phyloP scores from a whole-genome alignment of 2,113 vertebrate species.

The Dipodomys spectabilis region DNA sequence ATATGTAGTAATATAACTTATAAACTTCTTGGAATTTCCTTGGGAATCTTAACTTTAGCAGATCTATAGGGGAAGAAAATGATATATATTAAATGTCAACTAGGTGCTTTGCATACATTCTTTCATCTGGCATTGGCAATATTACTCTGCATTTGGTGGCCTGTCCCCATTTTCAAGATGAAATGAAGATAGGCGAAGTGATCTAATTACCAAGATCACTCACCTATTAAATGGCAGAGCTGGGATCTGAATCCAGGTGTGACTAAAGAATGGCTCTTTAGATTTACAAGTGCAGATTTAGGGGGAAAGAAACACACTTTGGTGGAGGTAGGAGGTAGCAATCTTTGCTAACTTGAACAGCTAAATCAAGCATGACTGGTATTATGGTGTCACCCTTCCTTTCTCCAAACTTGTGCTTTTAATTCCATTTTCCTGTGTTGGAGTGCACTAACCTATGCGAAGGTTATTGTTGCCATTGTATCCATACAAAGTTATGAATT shows the following conservation, averaged over 20 bases:
- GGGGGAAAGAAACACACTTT: slow-evolving; percentile 7
- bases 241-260: slow-evolving; percentile 29
- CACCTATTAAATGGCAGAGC: slow-evolving; percentile 17
- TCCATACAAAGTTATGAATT: neutral
- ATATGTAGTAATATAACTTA: neutral
- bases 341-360: neutral
- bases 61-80: slow-evolving; percentile 30
- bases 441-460: neutral
- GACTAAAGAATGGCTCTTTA: slow-evolving; percentile 7
- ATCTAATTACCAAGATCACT: neutral
- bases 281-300: slow-evolving; percentile 14
- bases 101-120: neutral
- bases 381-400: neutral
- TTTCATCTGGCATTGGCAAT: slow-evolving; percentile 16
- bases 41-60: neutral
- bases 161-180: slow-evolving; percentile 49
- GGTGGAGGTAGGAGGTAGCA: too few relatives aligned
- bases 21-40: neutral
- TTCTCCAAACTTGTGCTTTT: neutral
- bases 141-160: neutral
- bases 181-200: slow-evolving; percentile 35
- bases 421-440: neutral
- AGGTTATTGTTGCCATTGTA: slow-evolving; percentile 8
- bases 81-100: neutral
- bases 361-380: neutral